phyloP scores from a whole-genome alignment of 2,888 invertebrate species.

The Sylvicola cinctus region DNA sequence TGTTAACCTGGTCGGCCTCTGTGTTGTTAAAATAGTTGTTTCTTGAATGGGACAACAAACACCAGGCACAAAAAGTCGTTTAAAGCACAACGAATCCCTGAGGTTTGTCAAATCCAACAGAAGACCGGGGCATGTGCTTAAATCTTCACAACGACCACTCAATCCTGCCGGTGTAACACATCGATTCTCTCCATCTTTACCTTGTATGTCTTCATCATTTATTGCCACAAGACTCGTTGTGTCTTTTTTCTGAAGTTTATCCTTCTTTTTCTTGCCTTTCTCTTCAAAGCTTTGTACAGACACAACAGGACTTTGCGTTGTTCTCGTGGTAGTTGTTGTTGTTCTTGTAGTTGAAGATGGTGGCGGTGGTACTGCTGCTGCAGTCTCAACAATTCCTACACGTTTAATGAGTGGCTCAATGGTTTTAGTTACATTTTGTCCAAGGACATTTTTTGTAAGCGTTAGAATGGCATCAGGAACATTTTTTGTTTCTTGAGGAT shows the following conservation, averaged over 20 bases:
- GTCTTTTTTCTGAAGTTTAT: constrained; percentile 11
- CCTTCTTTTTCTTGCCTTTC: background rate
- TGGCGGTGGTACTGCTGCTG: constrained; percentile 10
- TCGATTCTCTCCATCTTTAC: constrained; percentile 34
- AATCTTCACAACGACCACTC: constrained; percentile 64
- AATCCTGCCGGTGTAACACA: constrained; percentile 69
- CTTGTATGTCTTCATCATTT: constrained; percentile 22
- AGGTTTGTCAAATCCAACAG: constrained; percentile 60
- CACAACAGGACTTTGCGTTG: background rate
- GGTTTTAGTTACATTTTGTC: constrained; percentile 54
- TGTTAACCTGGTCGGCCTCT: constrained; percentile 17
- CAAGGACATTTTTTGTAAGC: constrained; percentile 58
- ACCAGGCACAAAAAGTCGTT: constrained; percentile 76
- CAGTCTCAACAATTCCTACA: constrained; percentile 17
- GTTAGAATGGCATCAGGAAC: constrained; percentile 58
- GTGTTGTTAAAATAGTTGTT: constrained; percentile 18
- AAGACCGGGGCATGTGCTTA: constrained; percentile 73
- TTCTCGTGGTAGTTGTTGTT: constrained; percentile 7
- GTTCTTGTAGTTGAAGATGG: constrained; percentile 7
- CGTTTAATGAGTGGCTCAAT: constrained; percentile 46
- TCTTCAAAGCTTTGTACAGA: background rate
- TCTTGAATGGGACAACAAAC: constrained; percentile 62
- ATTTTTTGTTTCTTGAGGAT: constrained; percentile 26
- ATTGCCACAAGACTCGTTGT: constrained; percentile 25
- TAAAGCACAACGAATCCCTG: constrained; percentile 74